Conservation (phyloP, 2,113 vertebrate species). For the Anhinga anhinga region DNA sequence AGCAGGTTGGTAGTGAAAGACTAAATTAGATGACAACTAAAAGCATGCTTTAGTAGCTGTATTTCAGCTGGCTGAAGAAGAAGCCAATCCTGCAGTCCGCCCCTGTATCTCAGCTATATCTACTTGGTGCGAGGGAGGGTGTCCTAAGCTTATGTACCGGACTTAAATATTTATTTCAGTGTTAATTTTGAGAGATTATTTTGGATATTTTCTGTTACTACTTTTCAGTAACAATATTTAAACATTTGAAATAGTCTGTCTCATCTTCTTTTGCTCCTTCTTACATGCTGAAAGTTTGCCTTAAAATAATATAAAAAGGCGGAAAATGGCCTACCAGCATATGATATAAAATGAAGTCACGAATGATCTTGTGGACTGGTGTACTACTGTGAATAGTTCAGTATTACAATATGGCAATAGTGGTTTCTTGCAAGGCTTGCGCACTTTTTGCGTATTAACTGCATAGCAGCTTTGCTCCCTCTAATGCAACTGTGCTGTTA, state of each 20-base stretch:
- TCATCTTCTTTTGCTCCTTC: not conserved
- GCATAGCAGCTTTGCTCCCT: not conserved
- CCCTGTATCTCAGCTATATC: not conserved
- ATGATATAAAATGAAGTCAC: not conserved
- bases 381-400: not conserved
- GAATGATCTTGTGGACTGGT: not conserved
- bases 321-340: not conserved
- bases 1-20: not conserved
- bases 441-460: not conserved
- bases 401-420: not conserved
- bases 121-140: rapidly evolving
- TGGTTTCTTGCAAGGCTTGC: not conserved
- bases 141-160: not conserved
- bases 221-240: not conserved
- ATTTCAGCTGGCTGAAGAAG: not conserved
- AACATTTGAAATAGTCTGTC: not conserved
- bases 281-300: not conserved
- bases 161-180: not conserved
- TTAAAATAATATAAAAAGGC: not conserved
- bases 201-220: not conserved
- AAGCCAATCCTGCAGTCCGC: not conserved
- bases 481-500: too few relatives aligned
- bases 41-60: not conserved
- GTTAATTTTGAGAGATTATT: not conserved
- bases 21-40: not conserved